phyloP scores from a whole-genome alignment of 2,888 invertebrate genomes.

The Oeneis ivallda region DNA sequence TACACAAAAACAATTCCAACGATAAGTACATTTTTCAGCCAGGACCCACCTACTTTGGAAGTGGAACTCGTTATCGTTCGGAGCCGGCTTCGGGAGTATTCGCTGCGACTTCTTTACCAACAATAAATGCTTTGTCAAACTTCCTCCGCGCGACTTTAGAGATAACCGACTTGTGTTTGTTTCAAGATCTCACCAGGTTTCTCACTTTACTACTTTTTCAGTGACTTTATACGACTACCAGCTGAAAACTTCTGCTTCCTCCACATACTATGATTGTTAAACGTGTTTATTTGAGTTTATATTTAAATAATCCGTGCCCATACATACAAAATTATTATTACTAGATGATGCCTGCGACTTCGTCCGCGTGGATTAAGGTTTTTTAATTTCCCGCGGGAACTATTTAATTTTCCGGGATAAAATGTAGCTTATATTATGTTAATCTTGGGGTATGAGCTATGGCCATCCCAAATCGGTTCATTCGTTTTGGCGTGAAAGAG shows the following conservation, averaged over 20 bases:
- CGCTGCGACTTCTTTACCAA: slow-evolving; percentile 58
- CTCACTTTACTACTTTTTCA: slow-evolving; percentile 47
- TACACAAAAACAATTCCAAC: slow-evolving; percentile 8
- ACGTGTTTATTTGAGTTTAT: too few species aligned
- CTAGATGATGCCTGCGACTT: too few species aligned
- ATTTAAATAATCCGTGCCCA: too few species aligned
- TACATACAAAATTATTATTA: too few species aligned
- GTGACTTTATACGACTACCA: slow-evolving; percentile 27
- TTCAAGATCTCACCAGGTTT: slow-evolving; percentile 51
- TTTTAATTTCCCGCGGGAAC: too few species aligned
- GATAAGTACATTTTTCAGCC: slow-evolving; percentile 36
- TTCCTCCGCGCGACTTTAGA: slow-evolving; percentile 49
- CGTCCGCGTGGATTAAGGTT: too few species aligned
- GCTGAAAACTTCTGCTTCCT: neutral
- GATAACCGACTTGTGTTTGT: slow-evolving; percentile 70
- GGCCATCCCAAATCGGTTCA: too few species aligned
- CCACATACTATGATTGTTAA: neutral
- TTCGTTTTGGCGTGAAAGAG: too few species aligned
- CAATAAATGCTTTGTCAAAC: slow-evolving; percentile 77
- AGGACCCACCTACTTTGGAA: slow-evolving; percentile 56
- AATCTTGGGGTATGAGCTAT: too few species aligned
- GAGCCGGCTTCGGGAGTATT: slow-evolving; percentile 48
- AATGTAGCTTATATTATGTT: too few species aligned
- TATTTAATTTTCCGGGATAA: too few species aligned
- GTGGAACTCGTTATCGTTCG: slow-evolving; percentile 70